A percentile compares a stretch with the other conserved stretches of the same genome.
Evolutionary conservation across 92 coral and sea anemone species (phyloP).

Genomic region (Paramuricea clavata): DNA sequence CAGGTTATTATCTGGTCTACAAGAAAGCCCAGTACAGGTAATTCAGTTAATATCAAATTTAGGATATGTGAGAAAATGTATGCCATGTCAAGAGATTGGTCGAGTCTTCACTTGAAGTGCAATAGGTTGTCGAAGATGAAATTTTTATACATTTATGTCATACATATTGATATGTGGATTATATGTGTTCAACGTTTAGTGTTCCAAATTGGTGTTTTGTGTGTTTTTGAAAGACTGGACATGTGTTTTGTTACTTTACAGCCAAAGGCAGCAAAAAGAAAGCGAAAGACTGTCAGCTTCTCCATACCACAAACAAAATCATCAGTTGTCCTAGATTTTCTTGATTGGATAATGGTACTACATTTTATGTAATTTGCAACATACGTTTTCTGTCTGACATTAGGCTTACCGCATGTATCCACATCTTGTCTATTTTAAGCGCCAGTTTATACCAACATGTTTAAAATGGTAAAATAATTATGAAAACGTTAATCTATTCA

Average conservation of each 20-base stretch:
- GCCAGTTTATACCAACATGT: neutral
- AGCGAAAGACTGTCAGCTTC: conserved; percentile 20
- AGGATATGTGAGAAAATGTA: neutral
- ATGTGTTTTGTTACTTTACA: neutral
- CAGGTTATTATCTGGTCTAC: conserved; percentile 62
- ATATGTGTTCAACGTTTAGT: no score
- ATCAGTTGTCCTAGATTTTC: conserved; percentile 72
- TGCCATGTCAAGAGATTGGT: neutral
- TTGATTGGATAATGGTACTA: conserved; percentile 93
- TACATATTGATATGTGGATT: no score
- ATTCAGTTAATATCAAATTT: neutral
- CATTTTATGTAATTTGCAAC: neutral
- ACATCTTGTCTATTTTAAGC: neutral
- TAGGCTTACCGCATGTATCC: neutral
- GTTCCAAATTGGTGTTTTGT: no score
- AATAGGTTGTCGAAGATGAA: no score
- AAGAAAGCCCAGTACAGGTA: conserved; percentile 40
- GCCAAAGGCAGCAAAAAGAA: neutral
- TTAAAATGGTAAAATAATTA: neutral
- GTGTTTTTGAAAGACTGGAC: no score
- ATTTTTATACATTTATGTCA: no score
- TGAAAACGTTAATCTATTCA: neutral
- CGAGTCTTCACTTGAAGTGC: no score
- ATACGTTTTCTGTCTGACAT: neutral
- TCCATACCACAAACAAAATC: conserved; percentile 43